Evolutionary conservation across 2,113 vertebrate species (phyloP), one percentile per base, ranked within the genome.

Genomic region (Phylloscopus trochilus): DNA sequence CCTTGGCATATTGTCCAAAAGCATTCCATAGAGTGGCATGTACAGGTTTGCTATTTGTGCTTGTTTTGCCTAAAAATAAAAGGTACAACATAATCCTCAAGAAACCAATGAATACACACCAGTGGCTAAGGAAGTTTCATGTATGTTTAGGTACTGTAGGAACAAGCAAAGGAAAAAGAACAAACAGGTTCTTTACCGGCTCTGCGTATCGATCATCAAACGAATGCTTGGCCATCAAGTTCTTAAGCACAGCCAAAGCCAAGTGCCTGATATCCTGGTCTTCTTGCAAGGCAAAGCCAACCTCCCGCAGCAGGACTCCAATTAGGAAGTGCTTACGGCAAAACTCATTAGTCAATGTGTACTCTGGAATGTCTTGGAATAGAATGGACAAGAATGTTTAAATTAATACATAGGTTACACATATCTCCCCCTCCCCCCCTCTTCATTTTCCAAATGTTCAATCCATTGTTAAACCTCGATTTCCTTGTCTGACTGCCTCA

Each of bases 261-360:
- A 99, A 96, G 95, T 99, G 99, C 67, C 99, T 98, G 63, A 99
- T 98, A 89, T 99, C 99, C 97, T 99, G 99, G 85, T 99, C 99
- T 53, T 99, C 99, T 88, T 99, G 99, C 35, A 99, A 96, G 15
- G 99, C 99, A 97, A 99, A 98, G 26, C 99, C 99, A 95, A 99
- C 98, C 93, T 99, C 99, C 86, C 99, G 97, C 47, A 99, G 98
- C 93, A 99, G 96, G 92, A 99, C 97, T 76, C 99, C 99, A 1
- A 99, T 99, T 83, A 99, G 97, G 93, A 99, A 99, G 96, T 99
- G 99, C 89, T 99, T 99, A 83, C 99, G 98, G 97, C 99, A 99
- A 97, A 99, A 99, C 93, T 99, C 99, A 84, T 99, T 99, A 0
- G 99, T 99, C 96, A 99, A 37, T 9, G 98, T 99, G 96, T 99